Evolutionary conservation across 2,113 vertebrate species (phyloP).

Genomic region (Callochromis pleurospilus): DNA sequence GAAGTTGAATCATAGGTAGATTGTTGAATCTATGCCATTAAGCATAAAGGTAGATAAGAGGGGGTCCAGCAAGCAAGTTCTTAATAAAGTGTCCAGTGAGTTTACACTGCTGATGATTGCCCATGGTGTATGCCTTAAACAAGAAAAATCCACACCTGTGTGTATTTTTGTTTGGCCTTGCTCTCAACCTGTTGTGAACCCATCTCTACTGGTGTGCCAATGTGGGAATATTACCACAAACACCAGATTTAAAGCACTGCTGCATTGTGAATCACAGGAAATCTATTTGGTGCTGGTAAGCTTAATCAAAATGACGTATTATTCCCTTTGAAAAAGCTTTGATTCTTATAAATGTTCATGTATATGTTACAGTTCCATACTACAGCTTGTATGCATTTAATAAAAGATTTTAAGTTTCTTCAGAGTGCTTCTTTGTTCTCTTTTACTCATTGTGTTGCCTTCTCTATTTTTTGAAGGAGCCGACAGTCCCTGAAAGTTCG

Average conservation of each 20-base stretch:
- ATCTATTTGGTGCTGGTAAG: neutral
- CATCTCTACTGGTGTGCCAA: neutral
- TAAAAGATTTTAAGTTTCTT: neutral
- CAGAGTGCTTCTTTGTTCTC: neutral
- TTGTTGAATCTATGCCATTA: neutral
- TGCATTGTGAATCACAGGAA: neutral
- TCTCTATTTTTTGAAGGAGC: conserved; percentile 65
- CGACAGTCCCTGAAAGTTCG: conserved; percentile 94
- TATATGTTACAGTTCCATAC: neutral
- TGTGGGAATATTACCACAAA: neutral
- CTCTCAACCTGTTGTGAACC: neutral
- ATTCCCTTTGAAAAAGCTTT: neutral
- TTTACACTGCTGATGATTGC: neutral
- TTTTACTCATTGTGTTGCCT: neutral
- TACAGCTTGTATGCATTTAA: neutral
- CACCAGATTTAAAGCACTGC: neutral
- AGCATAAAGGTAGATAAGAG: neutral
- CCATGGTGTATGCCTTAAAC: neutral
- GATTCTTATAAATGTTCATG: neutral
- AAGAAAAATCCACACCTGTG: neutral
- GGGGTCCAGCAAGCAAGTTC: neutral
- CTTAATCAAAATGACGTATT: neutral
- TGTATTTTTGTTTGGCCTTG: neutral
- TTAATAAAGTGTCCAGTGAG: neutral
- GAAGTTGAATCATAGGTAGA: neutral